Conservation (phyloP, 1,140 invertebrate species). For the Pemphigus obesinymphae region DNA sequence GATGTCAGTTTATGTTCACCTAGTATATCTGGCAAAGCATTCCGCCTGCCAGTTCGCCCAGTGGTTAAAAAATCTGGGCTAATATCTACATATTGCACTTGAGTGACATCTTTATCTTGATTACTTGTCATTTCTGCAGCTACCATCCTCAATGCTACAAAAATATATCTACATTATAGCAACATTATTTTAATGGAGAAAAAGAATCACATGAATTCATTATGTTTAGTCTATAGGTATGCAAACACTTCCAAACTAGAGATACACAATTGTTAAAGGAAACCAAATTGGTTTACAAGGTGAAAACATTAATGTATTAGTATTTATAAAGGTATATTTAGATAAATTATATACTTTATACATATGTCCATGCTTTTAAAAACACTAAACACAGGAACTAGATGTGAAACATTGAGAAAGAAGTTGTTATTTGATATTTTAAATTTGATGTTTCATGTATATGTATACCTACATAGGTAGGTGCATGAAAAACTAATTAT, state of each 20-base stretch:
- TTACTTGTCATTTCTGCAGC: conserved; percentile 35
- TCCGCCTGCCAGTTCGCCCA: conserved; percentile 70
- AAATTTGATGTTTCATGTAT: no score
- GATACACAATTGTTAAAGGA: not conserved
- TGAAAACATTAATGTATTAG: not conserved
- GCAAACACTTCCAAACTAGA: not conserved
- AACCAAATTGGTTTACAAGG: not conserved
- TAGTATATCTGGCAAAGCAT: conserved; percentile 72
- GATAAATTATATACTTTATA: no score
- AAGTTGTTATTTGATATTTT: no score
- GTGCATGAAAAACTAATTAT: no score
- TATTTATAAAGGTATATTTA: no score
- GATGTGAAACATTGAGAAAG: not conserved
- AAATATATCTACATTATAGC: not conserved
- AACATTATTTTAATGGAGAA: not conserved
- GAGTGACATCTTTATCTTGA: conserved; percentile 28
- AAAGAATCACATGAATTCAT: not conserved
- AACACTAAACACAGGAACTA: not conserved
- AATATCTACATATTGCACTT: conserved; percentile 46
- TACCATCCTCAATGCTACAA: conserved; percentile 32
- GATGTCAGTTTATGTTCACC: conserved; percentile 61
- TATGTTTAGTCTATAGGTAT: not conserved
- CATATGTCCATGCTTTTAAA: not conserved
- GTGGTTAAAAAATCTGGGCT: conserved; percentile 69
- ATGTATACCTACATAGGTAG: no score